A percentile compares a stretch with the other conserved stretches of the same genome.
Conservation (phyloP, 2,113 vertebrate species). For the Monarcha castaneiventris region DNA sequence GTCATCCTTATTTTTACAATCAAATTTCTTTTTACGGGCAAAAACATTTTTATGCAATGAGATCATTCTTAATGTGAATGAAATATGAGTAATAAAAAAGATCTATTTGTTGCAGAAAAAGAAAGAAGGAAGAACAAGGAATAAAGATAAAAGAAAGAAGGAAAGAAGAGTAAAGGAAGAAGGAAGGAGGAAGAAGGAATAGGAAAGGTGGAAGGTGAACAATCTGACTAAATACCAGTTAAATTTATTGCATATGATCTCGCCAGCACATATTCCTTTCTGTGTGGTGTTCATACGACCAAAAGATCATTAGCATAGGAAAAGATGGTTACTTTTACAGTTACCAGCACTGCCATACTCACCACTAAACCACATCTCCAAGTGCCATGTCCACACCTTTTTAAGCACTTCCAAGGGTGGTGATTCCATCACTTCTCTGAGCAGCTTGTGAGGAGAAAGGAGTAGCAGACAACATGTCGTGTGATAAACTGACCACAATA, state of each 20-base stretch:
- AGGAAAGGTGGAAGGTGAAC: background rate
- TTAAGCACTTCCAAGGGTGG: background rate
- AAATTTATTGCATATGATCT: background rate
- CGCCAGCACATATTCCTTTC: accelerated
- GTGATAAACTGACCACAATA: background rate
- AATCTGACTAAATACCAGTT: background rate
- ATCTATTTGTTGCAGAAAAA: background rate
- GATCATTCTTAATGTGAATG: background rate
- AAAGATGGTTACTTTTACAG: background rate
- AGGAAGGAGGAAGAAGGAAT: background rate
- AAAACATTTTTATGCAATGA: background rate
- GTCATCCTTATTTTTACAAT: background rate
- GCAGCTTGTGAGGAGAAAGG: background rate
- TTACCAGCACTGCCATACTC: background rate
- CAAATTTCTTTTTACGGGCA: background rate
- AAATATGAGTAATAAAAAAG: background rate
- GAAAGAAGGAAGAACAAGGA: background rate
- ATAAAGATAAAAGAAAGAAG: background rate
- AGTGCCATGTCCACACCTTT: background rate
- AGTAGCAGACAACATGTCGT: accelerated
- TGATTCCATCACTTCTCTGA: background rate
- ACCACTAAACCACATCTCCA: background rate
- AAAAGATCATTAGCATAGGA: background rate
- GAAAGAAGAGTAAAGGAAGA: background rate
- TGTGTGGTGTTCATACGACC: background rate